These are phyloP conservation scores for Antennarius striatus DNA, from an alignment of 2,113 vertebrate species.

Conservation along the genomic window DNA sequence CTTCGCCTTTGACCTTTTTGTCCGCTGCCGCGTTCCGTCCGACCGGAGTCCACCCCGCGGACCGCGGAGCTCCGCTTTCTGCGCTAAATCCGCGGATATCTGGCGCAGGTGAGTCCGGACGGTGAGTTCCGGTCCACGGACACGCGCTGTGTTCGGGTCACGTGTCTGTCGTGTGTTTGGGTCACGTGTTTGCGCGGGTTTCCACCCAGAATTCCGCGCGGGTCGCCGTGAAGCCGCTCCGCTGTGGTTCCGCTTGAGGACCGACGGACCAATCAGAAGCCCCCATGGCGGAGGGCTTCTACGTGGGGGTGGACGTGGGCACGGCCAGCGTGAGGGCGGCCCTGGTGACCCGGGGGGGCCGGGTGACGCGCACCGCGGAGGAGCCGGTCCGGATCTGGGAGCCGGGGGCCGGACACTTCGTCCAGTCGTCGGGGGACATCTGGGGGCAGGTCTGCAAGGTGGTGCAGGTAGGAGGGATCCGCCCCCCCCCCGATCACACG, in stretches of 20 bases:
- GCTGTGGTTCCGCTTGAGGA: slow-evolving; percentile 20
- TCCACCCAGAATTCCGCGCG: too few species aligned
- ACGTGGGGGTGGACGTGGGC: slow-evolving; percentile 92
- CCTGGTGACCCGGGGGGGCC: slow-evolving; percentile 83
- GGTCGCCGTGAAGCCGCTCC: too few species aligned
- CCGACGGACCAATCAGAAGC: not conserved
- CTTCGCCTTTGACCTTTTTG: too few species aligned
- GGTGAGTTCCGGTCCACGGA: too few species aligned
- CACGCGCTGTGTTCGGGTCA: not conserved
- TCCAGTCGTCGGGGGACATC: slow-evolving; percentile 92
- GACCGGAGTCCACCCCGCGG: too few species aligned
- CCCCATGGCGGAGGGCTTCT: slow-evolving; percentile 76
- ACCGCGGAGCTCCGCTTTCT: too few species aligned
- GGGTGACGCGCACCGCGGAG: slow-evolving; percentile 79
- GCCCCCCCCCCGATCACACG: too few species aligned
- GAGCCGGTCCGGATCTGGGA: slow-evolving; percentile 88
- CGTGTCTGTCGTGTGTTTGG: not conserved
- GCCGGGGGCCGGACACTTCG: slow-evolving; percentile 85
- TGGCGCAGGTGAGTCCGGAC: too few species aligned
- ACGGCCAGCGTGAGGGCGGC: slow-evolving; percentile 90
- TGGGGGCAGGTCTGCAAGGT: slow-evolving; percentile 89
- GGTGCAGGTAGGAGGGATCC: slow-evolving; percentile 80
- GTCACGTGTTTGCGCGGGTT: too few species aligned
- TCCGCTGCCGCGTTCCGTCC: too few species aligned
- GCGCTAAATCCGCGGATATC: too few species aligned